Conservation (phyloP, 2,888 invertebrate species). For the Cryptocheilus praepositus region DNA sequence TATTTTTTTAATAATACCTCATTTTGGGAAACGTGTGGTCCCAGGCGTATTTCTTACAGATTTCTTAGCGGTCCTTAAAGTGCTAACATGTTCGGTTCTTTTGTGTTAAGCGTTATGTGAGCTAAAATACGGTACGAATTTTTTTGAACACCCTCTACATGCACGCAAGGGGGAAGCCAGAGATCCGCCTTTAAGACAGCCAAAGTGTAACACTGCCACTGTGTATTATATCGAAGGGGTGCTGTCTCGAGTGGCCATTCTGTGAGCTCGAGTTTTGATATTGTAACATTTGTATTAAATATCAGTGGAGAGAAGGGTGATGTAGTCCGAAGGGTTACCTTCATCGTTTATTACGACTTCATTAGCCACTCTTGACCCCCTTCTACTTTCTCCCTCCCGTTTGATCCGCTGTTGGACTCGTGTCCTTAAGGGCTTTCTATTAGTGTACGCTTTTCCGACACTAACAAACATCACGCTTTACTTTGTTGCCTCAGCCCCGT, state of each 20-base stretch:
- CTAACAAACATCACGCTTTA: too few relatives aligned
- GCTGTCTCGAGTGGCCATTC: slow-evolving; percentile 58
- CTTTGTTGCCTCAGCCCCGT: too few relatives aligned
- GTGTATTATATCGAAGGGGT: slow-evolving; percentile 13
- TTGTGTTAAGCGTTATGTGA: not conserved
- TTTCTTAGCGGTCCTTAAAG: too few relatives aligned
- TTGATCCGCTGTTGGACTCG: not conserved
- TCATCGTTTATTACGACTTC: slow-evolving; percentile 55
- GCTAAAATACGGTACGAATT: too few relatives aligned
- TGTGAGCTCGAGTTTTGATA: slow-evolving; percentile 64
- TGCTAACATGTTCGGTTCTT: too few relatives aligned
- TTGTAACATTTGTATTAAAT: slow-evolving; percentile 69
- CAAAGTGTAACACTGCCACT: not conserved
- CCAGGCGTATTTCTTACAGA: too few relatives aligned
- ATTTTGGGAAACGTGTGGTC: too few relatives aligned
- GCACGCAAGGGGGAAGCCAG: not conserved
- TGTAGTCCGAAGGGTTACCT: not conserved
- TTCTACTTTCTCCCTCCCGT: not conserved
- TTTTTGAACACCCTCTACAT: too few relatives aligned
- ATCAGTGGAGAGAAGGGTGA: slow-evolving; percentile 53
- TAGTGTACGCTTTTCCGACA: not conserved
- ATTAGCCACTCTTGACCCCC: slow-evolving; percentile 51
- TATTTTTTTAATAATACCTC: too few relatives aligned
- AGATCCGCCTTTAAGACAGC: not conserved
- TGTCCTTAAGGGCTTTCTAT: not conserved